Evolutionary conservation across 2,888 invertebrate species (phyloP).

Genomic region (Aphrophora alni): DNA sequence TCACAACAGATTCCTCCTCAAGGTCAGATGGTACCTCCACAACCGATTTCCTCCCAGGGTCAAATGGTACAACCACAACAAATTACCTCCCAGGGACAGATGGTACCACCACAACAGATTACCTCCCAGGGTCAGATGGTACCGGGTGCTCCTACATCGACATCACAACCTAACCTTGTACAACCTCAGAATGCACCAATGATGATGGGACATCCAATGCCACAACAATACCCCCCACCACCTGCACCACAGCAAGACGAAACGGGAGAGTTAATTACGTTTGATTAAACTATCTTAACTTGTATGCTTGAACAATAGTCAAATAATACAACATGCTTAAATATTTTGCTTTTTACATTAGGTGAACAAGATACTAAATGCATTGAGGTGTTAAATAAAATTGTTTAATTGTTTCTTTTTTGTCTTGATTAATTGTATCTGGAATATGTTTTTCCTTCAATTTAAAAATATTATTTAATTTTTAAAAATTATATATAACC

Average conservation of each 20-base stretch:
- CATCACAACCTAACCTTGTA: slow-evolving; percentile 2
- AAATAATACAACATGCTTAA: no score
- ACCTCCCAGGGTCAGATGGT: slow-evolving; percentile 18
- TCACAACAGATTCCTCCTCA: slow-evolving; percentile 3
- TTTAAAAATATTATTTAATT: no score
- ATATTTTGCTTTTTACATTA: no score
- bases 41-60: neutral
- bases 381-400: no score
- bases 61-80: neutral
- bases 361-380: no score
- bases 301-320: no score
- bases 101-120: neutral
- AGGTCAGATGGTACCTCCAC: neutral
- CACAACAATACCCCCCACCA: neutral
- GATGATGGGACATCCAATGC: slow-evolving; percentile 16
- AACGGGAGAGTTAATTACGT: slow-evolving; percentile 82
- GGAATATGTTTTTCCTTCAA: no score
- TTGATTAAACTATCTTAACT: slow-evolving; percentile 70
- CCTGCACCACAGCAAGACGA: slow-evolving; percentile 47
- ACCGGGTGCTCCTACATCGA: slow-evolving; percentile 20
- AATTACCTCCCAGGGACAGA: slow-evolving; percentile 7
- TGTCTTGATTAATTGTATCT: no score
- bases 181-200: neutral
- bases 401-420: no score
- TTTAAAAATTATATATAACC: no score